Evolutionary conservation across 1,140 invertebrate species (phyloP).

Genomic region (Cotesia chilonis): DNA sequence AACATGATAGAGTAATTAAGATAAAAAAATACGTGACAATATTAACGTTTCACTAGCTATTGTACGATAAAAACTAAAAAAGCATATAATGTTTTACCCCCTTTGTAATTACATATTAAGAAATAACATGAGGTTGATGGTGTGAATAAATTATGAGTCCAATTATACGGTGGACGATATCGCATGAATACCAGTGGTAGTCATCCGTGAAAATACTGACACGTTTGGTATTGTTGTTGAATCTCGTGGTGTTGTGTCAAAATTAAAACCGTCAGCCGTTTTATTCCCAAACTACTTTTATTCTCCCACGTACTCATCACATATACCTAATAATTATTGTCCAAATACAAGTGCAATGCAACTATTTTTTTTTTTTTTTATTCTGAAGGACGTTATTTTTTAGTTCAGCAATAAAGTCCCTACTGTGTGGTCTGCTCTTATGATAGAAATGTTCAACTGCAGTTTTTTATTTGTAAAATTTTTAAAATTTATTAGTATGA

Average conservation of each 20-base stretch:
- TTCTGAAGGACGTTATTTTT: constrained; percentile 5
- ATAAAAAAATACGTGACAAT: not conserved
- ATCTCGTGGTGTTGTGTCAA: constrained; percentile 15
- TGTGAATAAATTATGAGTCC: constrained; percentile 50
- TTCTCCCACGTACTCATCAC: not conserved
- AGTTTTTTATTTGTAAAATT: constrained; percentile 38
- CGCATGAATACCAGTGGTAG: not conserved
- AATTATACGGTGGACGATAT: constrained; percentile 43
- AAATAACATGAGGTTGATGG: constrained; percentile 40
- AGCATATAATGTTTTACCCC: constrained; percentile 17
- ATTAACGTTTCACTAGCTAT: not conserved
- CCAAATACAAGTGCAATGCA: constrained; percentile 12
- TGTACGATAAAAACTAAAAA: not conserved
- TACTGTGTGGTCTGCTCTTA: not conserved
- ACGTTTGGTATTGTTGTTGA: not conserved
- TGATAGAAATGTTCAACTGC: constrained; percentile 52
- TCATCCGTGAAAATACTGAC: constrained; percentile 17
- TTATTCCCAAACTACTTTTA: not conserved
- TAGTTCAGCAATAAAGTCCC: not conserved
- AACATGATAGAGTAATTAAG: not conserved
- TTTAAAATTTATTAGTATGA: constrained; percentile 6
- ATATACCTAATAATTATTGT: constrained; percentile 22
- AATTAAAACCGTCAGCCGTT: constrained; percentile 13
- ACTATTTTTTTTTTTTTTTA: not conserved
- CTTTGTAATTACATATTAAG: constrained; percentile 49